Base-by-base conservation (phyloP, 2,888 invertebrate genomes). In the Drosophila mayaguana region DNA sequence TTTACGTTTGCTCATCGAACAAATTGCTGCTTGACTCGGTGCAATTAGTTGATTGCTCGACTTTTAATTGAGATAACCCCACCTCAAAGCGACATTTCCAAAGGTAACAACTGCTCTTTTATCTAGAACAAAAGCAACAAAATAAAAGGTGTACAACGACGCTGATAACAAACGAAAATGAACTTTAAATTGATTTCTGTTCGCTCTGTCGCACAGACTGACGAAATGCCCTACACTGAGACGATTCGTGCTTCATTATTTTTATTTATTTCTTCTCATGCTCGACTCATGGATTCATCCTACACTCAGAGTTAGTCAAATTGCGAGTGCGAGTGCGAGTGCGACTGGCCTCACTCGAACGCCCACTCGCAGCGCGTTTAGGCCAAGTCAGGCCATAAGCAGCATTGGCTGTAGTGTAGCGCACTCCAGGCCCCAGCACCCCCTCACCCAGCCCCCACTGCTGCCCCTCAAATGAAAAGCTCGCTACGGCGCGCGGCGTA, bases 131-230 rank as follows among this genome's bases (percentile, higher is more conserved):
- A 42, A 28, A 32, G 48, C 57, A 28, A 59, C 63, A 64, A 57
- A 54, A 71, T 60, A 69, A 57, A 60, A 45, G 48, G 22, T 28
- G 16, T 43, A 38, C 42, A 59, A 59, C 8, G 28, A 12, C 22
- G 3, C 53, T 75, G 84, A 84, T 84, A 90, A 74, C 63, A 61
- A 72, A 65, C 70, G 59, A 83, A 80, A 87, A 62, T 62, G 50
- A 83, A 89, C 63, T 74, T 82, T 57, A 67, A 81, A 85, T 60
- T 56, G 45, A 67, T 46, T 50, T 48, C 7, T 6, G 12, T 28
- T 0, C 12, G 18, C 2, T 36, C 43, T n/a, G 55, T 28, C 46
- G 12, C 18, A 43, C 8, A 8, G 70, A 72, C 60, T 20, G 6
- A 0, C 2, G 1, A 7, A 61, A 54, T 64, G 11, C 57, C 14